Percentiles rank a stretch among this genome's conserved stretches.
Evolutionary conservation across 2,888 invertebrate genomes (phyloP).

Genomic region (Acleris cristana): DNA sequence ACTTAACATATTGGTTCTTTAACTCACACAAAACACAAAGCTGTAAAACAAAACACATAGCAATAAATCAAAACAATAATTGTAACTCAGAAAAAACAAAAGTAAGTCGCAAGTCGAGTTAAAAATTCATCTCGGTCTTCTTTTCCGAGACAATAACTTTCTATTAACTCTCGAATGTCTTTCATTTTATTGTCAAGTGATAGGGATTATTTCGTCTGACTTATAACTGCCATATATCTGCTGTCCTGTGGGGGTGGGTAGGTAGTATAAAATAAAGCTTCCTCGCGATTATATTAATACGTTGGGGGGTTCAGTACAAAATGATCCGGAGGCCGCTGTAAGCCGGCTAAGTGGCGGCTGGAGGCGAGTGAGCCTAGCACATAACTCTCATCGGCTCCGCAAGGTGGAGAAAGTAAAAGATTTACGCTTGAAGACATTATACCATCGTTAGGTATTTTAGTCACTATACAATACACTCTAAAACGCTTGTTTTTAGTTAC

Average conservation of each 20-base stretch:
- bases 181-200: slow-evolving; percentile 80
- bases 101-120: slow-evolving; percentile 18
- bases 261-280: slow-evolving; percentile 80
- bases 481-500: neutral
- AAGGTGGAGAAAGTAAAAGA: neutral
- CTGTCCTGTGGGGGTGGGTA: slow-evolving; percentile 62
- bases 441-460: neutral
- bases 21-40: no score
- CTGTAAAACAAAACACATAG: neutral
- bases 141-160: slow-evolving; percentile 68
- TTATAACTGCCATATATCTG: slow-evolving; percentile 83
- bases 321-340: slow-evolving; percentile 70
- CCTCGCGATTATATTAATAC: slow-evolving; percentile 81
- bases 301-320: slow-evolving; percentile 62
- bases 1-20: no score
- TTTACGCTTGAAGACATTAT: neutral
- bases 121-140: slow-evolving; percentile 60
- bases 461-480: neutral
- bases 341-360: slow-evolving; percentile 68
- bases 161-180: slow-evolving; percentile 80
- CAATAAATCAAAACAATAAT: slow-evolving; percentile 15
- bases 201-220: slow-evolving; percentile 82
- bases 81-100: slow-evolving; percentile 11
- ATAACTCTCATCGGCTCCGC: slow-evolving; percentile 13
- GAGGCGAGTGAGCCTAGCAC: slow-evolving; percentile 42